Evolutionary conservation across 1,140 invertebrate genomes (phyloP), one percentile per base, ranked within the genome.

Genomic region (Drosophila sturtevanti): DNA sequence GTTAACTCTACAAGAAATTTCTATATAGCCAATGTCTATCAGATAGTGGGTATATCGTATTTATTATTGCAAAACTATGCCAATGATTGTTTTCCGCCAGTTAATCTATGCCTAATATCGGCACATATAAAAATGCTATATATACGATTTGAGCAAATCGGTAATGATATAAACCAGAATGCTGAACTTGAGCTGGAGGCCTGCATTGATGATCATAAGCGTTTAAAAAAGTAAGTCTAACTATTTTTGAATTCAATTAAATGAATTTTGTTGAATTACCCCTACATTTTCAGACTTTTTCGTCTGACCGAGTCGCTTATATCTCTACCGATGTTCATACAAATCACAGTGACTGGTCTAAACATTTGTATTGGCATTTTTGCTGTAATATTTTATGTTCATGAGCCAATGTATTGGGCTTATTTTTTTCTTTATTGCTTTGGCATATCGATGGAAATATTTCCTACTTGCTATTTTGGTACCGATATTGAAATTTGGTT

Each of bases 301-400:
- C 34, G 65, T 0, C 68, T 61, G 0, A 22, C 85, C 5, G 76
- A 89, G 56, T 56, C 64, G 41, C 79, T 90, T 9, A 81, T 89
- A 16, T 91, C 89, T 0, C 3, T 80, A 10, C 81, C 85, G 0
- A 87, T 91, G 86, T 72, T 91, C 0, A 77, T 91, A 0, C 90
- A 91, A 41, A 85, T 90, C 10, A 16, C 75, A 2, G 72, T 82
- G 9, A 77, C 76, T 2, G 90, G 75, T 4, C 1, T 89, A 0
- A 90, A 86, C 51, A 58, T 89, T 3, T 91, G 90, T 18, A 74
- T 89, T 1, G 63, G 75, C 11, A 55, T 90, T 1, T 70, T 70
- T 0, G 74, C 38, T 1, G 21, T 91, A 4, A 24, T 91, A 0
- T 82, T 91, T 24, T 91, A 77, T 7, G 72, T 79, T 0, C 52